phyloP scores from a whole-genome alignment of 2,888 invertebrate species.

The Hoplodrina blanda region DNA sequence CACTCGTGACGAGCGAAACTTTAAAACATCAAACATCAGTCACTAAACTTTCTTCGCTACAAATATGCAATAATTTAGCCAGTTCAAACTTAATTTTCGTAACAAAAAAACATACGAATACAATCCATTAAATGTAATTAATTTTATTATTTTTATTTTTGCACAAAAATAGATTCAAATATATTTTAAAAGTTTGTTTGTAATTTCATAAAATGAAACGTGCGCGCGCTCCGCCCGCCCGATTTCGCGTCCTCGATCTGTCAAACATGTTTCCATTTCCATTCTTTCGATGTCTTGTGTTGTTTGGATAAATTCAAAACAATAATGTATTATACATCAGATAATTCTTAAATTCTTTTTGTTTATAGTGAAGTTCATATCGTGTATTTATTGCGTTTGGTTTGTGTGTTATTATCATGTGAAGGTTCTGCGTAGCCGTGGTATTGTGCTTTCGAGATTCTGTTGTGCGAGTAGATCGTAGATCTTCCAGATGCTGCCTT shows the following conservation, averaged over 20 bases:
- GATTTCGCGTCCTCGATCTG: slow-evolving; percentile 81
- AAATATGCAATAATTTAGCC: neutral
- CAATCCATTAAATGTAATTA: neutral
- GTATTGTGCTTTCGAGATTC: slow-evolving; percentile 74
- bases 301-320: slow-evolving; percentile 77
- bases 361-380: slow-evolving; percentile 66
- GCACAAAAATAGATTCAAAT: slow-evolving; percentile 2
- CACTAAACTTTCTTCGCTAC: slow-evolving; percentile 2
- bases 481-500: slow-evolving; percentile 87
- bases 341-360: slow-evolving; percentile 67
- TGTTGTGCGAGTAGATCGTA: slow-evolving; percentile 70
- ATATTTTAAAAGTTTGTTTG: slow-evolving; percentile 45
- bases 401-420: slow-evolving; percentile 71
- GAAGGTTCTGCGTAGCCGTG: slow-evolving; percentile 67
- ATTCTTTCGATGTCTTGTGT: slow-evolving; percentile 76
- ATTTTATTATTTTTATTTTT: neutral
- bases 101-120: neutral
- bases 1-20: neutral
- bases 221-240: slow-evolving; percentile 72
- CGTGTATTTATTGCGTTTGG: slow-evolving; percentile 65
- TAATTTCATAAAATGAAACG: slow-evolving; percentile 76
- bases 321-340: slow-evolving; percentile 70
- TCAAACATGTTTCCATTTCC: slow-evolving; percentile 84
- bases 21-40: neutral
- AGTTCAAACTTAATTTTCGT: neutral